Percentiles rank a stretch among this genome's conserved stretches.
Evolutionary conservation across 1,140 invertebrate species (phyloP).

Genomic region (Rhyzopertha dominica): DNA sequence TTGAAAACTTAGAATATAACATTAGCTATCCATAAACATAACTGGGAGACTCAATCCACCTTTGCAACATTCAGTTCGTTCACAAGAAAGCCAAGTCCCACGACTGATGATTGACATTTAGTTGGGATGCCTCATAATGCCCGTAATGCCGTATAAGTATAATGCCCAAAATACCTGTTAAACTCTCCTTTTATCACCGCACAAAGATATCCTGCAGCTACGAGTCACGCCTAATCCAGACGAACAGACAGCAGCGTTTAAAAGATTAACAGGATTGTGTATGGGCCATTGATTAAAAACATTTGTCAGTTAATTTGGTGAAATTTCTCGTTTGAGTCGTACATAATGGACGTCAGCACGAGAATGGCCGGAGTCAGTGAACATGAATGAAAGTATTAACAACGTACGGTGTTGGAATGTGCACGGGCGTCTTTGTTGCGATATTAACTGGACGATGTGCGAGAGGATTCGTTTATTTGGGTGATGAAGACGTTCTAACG

Average conservation of each 20-base stretch:
- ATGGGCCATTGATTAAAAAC: slow-evolving; percentile 35
- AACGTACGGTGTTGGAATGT: too few relatives aligned
- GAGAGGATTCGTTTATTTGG: too few relatives aligned
- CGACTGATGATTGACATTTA: slow-evolving; percentile 22
- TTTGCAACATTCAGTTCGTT: too few relatives aligned
- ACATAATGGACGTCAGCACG: slow-evolving; percentile 23
- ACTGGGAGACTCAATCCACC: too few relatives aligned
- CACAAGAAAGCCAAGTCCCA: too few relatives aligned
- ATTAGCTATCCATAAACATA: too few relatives aligned
- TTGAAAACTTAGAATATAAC: too few relatives aligned
- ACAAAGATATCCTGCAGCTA: slow-evolving; percentile 29
- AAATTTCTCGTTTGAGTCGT: slow-evolving; percentile 22
- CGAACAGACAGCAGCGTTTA: slow-evolving; percentile 26
- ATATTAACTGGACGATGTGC: too few relatives aligned
- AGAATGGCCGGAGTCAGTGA: slow-evolving; percentile 27
- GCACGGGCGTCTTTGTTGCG: too few relatives aligned
- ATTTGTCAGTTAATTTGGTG: slow-evolving; percentile 37
- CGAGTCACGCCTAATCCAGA: slow-evolving; percentile 24
- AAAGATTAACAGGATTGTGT: slow-evolving; percentile 32
- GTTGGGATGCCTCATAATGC: slow-evolving; percentile 13
- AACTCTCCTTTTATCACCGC: slow-evolving; percentile 27
- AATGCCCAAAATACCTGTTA: slow-evolving; percentile 36
- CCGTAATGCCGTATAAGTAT: slow-evolving; percentile 20
- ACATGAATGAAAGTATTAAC: slow-evolving; percentile 22
- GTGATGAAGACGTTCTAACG: too few relatives aligned